Evolutionary conservation across 1,140 invertebrate species (phyloP).

Genomic region (Cardiocondyla obscurior): DNA sequence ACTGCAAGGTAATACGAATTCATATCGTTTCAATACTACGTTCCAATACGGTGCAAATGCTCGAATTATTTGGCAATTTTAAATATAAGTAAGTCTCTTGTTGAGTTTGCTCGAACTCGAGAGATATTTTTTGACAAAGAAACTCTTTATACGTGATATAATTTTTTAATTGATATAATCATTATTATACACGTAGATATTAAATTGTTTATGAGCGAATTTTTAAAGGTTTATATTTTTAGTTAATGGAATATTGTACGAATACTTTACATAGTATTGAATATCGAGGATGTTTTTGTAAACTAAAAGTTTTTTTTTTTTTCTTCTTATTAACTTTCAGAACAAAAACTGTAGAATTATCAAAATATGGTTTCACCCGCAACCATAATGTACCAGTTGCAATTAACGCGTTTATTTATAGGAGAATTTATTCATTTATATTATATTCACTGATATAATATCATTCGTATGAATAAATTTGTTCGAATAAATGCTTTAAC

Average conservation of each 20-base stretch:
- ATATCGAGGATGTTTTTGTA: background rate
- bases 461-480: constrained; percentile 15
- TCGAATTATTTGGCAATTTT: background rate
- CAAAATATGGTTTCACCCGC: background rate
- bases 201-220: background rate
- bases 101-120: background rate
- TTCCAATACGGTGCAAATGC: background rate
- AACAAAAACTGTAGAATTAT: constrained; percentile 3
- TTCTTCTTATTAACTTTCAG: background rate
- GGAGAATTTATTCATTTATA: constrained; percentile 9
- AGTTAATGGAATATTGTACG: background rate
- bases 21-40: constrained; percentile 10
- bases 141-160: background rate
- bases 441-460: constrained; percentile 18
- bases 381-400: background rate
- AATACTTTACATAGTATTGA: background rate
- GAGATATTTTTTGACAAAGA: background rate
- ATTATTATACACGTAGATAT: background rate
- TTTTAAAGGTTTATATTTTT: background rate
- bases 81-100: no score
- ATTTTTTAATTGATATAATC: background rate
- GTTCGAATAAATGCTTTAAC: constrained; percentile 3
- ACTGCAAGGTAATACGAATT: background rate
- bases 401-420: constrained; percentile 9
- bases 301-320: background rate